A percentile compares a stretch with the other conserved stretches of the same genome.
These are phyloP conservation scores for Chloebia gouldiae DNA, from an alignment of 2,113 vertebrate species.

Conservation along the genomic window DNA sequence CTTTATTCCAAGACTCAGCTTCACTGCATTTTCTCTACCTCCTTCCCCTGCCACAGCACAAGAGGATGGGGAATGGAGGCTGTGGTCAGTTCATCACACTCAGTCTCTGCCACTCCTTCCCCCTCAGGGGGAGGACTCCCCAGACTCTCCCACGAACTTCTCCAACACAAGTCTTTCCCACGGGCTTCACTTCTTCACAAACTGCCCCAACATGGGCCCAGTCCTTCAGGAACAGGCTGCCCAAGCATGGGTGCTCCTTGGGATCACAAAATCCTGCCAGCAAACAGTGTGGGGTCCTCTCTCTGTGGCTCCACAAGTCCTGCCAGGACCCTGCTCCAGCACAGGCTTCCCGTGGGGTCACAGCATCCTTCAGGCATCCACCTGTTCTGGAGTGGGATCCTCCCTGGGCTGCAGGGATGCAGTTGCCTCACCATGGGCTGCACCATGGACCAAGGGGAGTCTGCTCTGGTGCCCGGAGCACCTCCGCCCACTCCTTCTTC, in stretches of 20 bases:
- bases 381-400: neutral
- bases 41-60: neutral
- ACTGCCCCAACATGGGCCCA: neutral
- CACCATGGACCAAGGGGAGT: neutral
- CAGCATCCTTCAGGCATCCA: neutral
- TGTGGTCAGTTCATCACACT: neutral
- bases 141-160: neutral
- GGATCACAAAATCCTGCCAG: neutral
- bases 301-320: neutral
- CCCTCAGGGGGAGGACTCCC: neutral
- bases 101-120: neutral
- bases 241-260: neutral
- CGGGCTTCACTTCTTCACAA: neutral
- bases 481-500: neutral
- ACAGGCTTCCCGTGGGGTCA: neutral
- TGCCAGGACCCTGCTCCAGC: neutral
- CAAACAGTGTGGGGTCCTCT: neutral
- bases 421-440: neutral
- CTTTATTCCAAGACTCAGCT: neutral
- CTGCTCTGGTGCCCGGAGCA: neutral
- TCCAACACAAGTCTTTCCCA: neutral
- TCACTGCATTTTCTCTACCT: neutral
- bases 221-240: neutral
- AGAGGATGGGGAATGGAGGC: neutral
- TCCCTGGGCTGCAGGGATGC: no score